Evolutionary conservation across 2,888 invertebrate species (phyloP).

Genomic region (Stenurella melanura): DNA sequence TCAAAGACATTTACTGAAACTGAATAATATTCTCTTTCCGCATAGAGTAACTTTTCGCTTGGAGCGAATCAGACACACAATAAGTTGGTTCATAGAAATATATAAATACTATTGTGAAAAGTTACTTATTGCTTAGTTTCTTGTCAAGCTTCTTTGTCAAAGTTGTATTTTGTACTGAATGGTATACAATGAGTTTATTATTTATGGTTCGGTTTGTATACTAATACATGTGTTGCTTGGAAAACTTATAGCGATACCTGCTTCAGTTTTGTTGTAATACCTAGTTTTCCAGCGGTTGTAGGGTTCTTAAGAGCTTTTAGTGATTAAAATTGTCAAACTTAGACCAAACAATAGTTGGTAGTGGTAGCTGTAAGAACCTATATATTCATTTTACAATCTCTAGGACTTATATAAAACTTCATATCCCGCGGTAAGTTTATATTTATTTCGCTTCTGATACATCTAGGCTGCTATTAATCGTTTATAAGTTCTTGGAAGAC

Average conservation of each 20-base stretch:
- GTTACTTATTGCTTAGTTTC: background rate
- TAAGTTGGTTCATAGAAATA: background rate
- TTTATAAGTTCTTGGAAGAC: too few species aligned
- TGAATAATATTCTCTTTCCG: too few species aligned
- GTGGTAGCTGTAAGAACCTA: background rate
- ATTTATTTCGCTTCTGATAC: too few species aligned
- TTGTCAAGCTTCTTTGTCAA: background rate
- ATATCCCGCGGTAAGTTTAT: background rate
- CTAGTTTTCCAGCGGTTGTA: slow-evolving; percentile 15
- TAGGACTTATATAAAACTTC: background rate
- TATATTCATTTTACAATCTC: background rate
- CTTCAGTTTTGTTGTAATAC: slow-evolving; percentile 8
- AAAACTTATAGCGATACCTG: slow-evolving; percentile 24
- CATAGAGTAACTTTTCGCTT: too few species aligned
- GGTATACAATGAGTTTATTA: slow-evolving; percentile 9
- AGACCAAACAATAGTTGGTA: slow-evolving; percentile 10
- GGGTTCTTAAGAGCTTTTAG: slow-evolving; percentile 21
- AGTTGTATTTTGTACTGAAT: background rate
- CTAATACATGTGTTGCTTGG: slow-evolving; percentile 14
- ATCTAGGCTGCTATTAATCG: too few species aligned
- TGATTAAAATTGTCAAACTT: slow-evolving; percentile 29
- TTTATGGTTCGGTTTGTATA: slow-evolving; percentile 28
- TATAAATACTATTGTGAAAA: too few species aligned
- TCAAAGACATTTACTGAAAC: too few species aligned
- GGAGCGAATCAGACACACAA: background rate